phyloP scores from a whole-genome alignment of 2,113 vertebrate genomes.

The Salvelinus alpinus region DNA sequence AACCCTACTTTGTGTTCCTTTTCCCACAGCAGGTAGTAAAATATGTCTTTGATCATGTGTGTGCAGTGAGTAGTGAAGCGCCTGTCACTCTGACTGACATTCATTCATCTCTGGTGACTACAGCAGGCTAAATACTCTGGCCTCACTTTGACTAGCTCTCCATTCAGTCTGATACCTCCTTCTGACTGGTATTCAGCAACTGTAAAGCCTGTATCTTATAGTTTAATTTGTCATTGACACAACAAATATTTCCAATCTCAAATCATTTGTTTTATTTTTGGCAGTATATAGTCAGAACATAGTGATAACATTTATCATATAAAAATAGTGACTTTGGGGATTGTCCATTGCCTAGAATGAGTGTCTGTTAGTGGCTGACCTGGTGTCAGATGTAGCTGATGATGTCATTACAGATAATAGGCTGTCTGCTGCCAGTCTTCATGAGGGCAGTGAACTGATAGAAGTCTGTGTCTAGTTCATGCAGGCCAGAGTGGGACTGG shows the following conservation, averaged over 20 bases:
- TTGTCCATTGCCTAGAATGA: slow-evolving; percentile 28
- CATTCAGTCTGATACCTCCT: neutral
- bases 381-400: slow-evolving; percentile 86
- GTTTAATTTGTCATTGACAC: slow-evolving; percentile 12
- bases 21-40: slow-evolving; percentile 22
- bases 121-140: too few species aligned
- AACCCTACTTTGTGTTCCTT: slow-evolving; percentile 13
- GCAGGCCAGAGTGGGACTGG: slow-evolving; percentile 82
- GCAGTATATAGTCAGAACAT: slow-evolving; percentile 35
- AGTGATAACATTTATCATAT: slow-evolving; percentile 30
- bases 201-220: neutral
- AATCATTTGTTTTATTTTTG: slow-evolving; percentile 49
- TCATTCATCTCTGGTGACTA: slow-evolving; percentile 33
- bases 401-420: slow-evolving; percentile 92
- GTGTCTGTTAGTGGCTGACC: neutral
- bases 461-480: slow-evolving; percentile 83
- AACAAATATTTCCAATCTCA: slow-evolving; percentile 4
- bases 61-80: neutral
- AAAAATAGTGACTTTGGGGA: slow-evolving; percentile 58
- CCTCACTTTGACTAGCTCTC: neutral
- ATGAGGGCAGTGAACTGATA: slow-evolving; percentile 85
- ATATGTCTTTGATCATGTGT: slow-evolving; percentile 14
- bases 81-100: slow-evolving; percentile 7
- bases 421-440: slow-evolving; percentile 92
- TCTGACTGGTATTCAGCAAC: neutral